Evolutionary conservation across 2,888 invertebrate genomes (phyloP), one percentile per base, ranked within the genome.

Genomic region (Cheilosia pagana): DNA sequence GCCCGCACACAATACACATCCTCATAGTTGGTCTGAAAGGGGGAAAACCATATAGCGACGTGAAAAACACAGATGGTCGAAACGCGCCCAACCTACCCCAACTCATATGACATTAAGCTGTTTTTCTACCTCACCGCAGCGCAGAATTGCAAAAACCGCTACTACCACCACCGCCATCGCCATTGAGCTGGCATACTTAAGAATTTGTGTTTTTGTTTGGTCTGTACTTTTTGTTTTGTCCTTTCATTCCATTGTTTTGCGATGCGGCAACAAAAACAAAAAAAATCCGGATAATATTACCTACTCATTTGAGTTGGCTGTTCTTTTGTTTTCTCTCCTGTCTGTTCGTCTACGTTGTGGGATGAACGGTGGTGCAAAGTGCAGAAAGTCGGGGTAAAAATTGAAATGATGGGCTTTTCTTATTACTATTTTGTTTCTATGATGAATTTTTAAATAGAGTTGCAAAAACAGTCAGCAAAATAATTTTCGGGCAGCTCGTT

Each of bases 41-140:
- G 16, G 41, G 41, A 25, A 25, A 60, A 21, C 43, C 25, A 43
- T 60, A n/a, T 5, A n/a, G 7, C 5, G 4, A 43, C 10, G 16
- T 25, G 8, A 60, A 16, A 41, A 41, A 23, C 62, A 31, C 62
- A 62, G 45, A 16, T 31, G 62, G 28, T 16, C 31, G 45, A 62
- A 62, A 28, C 28, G 31, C 28, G 31, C 45, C 28, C 28, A 45
- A 62, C 62, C 62, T 62, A 62, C 62, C 62, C 62, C 62, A 62
- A 62, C 62, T 48, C 6, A 19, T 21, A 31, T 31, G 43, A 21
- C 62, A 62, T 45, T 62, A 62, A 31, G 48, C 62, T 48, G 31
- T 16, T 60, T 41, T 43, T 43, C 43, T 57, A 43, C 41, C 21
- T n/a, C 25, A 16, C 8, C 59, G n/a, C 59, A 41, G 41, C 12